phyloP scores from a whole-genome alignment of 2,113 vertebrate genomes.

The Rhadina sibilatrix region DNA sequence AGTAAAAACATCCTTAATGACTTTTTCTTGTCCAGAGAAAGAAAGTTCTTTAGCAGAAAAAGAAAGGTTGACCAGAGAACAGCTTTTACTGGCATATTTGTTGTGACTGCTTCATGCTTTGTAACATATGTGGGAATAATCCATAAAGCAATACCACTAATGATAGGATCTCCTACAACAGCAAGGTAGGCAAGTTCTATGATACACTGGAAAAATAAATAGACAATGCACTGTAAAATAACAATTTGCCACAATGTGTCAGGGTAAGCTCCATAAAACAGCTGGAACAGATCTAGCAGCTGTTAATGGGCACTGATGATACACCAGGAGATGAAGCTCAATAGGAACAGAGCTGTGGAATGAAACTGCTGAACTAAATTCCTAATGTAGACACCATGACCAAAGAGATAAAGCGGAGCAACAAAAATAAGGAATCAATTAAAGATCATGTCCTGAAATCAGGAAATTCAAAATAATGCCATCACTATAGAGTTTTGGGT shows the following conservation, averaged over 20 bases:
- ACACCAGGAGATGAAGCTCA: neutral
- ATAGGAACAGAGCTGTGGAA: neutral
- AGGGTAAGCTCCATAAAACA: constrained; percentile 29
- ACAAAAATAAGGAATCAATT: neutral
- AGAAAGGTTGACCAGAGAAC: neutral
- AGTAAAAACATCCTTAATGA: constrained; percentile 54
- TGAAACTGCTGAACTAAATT: constrained; percentile 4
- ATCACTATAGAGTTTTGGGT: neutral
- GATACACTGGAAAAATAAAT: constrained; percentile 31
- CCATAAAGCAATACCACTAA: neutral
- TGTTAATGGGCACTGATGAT: neutral
- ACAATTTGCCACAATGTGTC: constrained; percentile 15
- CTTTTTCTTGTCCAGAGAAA: constrained; percentile 41
- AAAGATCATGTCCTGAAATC: neutral
- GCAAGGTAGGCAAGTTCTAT: neutral
- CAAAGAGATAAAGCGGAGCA: neutral
- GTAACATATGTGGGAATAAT: constrained; percentile 46
- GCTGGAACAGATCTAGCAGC: neutral
- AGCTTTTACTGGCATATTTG: constrained; percentile 4
- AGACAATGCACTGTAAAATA: neutral
- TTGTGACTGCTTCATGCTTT: neutral
- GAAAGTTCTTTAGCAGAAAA: constrained; percentile 28
- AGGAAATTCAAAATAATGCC: neutral
- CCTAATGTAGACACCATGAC: neutral
- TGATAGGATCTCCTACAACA: neutral